A percentile compares a stretch with the other conserved stretches of the same genome.
phyloP scores from a whole-genome alignment of 2,888 invertebrate species.

The Agriopis leucophaearia region DNA sequence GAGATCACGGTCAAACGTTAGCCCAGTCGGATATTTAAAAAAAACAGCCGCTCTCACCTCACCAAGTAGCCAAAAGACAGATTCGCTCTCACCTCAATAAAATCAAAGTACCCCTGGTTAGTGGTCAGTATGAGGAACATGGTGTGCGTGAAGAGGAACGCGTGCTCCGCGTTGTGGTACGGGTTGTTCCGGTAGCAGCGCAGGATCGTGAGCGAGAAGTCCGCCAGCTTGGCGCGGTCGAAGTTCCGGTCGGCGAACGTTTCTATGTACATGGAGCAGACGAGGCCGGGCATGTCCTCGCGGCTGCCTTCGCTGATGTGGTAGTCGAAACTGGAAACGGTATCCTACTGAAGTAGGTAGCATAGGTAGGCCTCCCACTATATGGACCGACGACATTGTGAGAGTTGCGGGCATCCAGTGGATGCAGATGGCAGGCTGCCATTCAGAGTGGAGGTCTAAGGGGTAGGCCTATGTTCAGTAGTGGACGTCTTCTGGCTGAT shows the following conservation, averaged over 20 bases:
- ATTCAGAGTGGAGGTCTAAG: no score
- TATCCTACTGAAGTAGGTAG: no score
- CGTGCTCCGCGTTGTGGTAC: conserved; percentile 88
- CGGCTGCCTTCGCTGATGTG: conserved; percentile 82
- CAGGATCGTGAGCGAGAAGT: conserved; percentile 82
- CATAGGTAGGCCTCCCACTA: no score
- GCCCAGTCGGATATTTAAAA: no score
- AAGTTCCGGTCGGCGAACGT: conserved; percentile 74
- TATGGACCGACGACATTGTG: no score
- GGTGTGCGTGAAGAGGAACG: conserved; percentile 87
- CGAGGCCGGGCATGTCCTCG: conserved; percentile 82
- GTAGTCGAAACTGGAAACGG: conserved; percentile 80
- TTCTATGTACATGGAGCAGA: conserved; percentile 82
- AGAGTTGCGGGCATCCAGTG: no score
- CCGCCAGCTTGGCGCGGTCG: conserved; percentile 67
- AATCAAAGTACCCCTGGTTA: conserved; percentile 79
- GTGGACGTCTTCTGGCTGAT: no score
- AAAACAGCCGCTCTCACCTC: no score
- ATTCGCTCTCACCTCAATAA: conserved; percentile 71
- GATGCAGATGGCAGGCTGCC: no score
- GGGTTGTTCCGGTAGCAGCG: conserved; percentile 83
- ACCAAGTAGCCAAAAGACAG: no score
- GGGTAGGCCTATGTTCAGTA: no score
- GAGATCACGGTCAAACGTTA: no score
- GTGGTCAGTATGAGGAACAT: conserved; percentile 84